Percentiles rank a stretch among this genome's conserved stretches.
These are phyloP conservation scores for Aix galericulata DNA, from an alignment of 2,113 vertebrate genomes.

Conservation along the genomic window DNA sequence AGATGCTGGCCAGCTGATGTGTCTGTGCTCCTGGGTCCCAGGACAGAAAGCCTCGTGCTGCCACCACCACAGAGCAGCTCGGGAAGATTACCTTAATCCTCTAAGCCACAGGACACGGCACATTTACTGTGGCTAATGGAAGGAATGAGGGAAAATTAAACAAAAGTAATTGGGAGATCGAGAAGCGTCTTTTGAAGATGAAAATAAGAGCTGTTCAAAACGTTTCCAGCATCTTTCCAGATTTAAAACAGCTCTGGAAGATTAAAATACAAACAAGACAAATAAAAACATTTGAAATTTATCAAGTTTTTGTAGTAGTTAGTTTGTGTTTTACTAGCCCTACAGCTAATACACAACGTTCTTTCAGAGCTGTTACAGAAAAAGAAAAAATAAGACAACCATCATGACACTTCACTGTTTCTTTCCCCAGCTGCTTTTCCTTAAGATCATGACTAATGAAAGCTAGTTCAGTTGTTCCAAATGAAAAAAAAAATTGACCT, in stretches of 20 bases:
- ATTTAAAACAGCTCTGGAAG: neutral
- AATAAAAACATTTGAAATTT: neutral
- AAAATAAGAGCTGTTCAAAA: neutral
- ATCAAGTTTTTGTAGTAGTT: neutral
- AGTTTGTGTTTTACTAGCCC: neutral
- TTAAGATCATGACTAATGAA: neutral
- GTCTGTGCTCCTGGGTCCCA: neutral
- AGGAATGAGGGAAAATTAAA: neutral
- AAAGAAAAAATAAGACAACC: neutral
- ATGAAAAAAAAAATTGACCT: neutral
- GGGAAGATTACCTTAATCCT: neutral
- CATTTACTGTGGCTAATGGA: neutral
- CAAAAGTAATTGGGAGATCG: neutral
- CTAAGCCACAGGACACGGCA: neutral
- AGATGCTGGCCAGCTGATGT: neutral
- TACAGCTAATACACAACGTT: neutral
- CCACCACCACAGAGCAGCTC: neutral
- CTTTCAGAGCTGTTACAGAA: neutral
- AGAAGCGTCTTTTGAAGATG: neutral
- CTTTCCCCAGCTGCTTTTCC: neutral
- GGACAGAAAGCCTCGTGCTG: neutral
- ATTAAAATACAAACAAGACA: neutral
- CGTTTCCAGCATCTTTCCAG: neutral
- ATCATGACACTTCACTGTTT: neutral
- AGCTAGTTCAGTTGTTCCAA: neutral